Evolutionary conservation across 2,113 vertebrate genomes (phyloP), one percentile per base, ranked within the genome.

Genomic region (Perca fluviatilis): DNA sequence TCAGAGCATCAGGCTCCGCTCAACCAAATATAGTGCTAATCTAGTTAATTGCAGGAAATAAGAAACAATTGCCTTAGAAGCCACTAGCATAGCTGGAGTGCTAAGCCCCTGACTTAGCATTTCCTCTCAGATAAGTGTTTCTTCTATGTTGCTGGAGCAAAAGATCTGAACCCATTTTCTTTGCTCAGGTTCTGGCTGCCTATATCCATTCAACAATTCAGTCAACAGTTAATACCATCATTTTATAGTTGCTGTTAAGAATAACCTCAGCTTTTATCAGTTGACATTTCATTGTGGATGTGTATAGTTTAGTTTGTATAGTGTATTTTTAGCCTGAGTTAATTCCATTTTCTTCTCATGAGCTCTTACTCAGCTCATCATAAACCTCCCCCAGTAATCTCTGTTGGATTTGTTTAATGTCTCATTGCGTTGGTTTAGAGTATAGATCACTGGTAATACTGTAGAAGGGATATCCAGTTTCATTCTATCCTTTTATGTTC

Each of bases 101-200:
- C 19, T 66, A 82, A 83, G 30, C 82, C 66, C 63, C 30, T 4
- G 12, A 27, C 61, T 87, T 70, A 86, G 85, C 78, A 82, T 85
- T 88, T 93, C 79, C 84, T 88, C 56, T 49, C 50, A 40, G 64
- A 86, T 85, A 86, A 90, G 68, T 74, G 62, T 85, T 87, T 88
- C 86, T 81, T 83, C 70, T 79, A 36, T 77, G 51, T 27, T 62
- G 46, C 27, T 15, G 67, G 36, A 80, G 56, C 46, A 73, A 67
- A 83, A 50, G 57, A 58, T 36, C 63, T 65, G 21, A 61, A 66
- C 7, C 47, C 33, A 49, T 83, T 84, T 65, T 21, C 47, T 80
- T 76, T 74, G 49, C 40, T 75, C 53, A 10, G 36, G 63, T 66
- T 72, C 27, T 74, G 43, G 25, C 36, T 78, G 23, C 14, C 23